Base-by-base conservation (phyloP, 2,888 invertebrate genomes). In the Tridacna crocea region DNA sequence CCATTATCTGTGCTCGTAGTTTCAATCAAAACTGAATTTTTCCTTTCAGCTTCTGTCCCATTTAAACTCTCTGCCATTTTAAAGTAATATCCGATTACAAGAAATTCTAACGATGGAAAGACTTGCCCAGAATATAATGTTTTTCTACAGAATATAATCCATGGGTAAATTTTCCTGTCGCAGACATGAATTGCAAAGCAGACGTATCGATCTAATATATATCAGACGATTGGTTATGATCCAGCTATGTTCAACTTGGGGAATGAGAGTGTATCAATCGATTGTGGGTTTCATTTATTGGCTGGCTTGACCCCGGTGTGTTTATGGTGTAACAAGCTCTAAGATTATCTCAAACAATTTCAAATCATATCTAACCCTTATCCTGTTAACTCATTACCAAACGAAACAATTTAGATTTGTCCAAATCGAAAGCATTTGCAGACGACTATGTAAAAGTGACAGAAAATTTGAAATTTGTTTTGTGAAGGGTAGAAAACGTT, bases 121-220 rank as follows among this genome's bases (percentile, higher is more conserved):
- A 8, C 8, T 36, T 36, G 2, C 36, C 8, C 36, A 36, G 36
- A 36, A 4, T 36, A 36, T 36, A 36, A 36, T 36, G 36, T 36
- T 4, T 36, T 24, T 63, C 26, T 63, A 17, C 63, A 27, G 63
- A 26, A 63, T 63, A 63, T 27, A 27, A 63, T 63, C 27, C 63
- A 63, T 6, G 63, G 63, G 27, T 6, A 26, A 36, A 8, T 36
- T 36, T 36, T 36, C 36, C 36, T 36, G 36, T 36, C 36, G 36
- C 36, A 36, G 36, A 26, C 27, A 63, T 26, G 27, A 63, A 63
- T 24, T 27, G 63, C 19, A 63, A 63, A 19, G n/a, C 63, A 63
- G 63, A 63, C 63, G 19, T 63, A 63, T 63, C 63, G 63, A 63
- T 63, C 63, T 63, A 15, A 26, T 22, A 55, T 24, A 26, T 22